Evolutionary conservation across 2,888 invertebrate species (phyloP).

Genomic region (Agrypnus murinus): DNA sequence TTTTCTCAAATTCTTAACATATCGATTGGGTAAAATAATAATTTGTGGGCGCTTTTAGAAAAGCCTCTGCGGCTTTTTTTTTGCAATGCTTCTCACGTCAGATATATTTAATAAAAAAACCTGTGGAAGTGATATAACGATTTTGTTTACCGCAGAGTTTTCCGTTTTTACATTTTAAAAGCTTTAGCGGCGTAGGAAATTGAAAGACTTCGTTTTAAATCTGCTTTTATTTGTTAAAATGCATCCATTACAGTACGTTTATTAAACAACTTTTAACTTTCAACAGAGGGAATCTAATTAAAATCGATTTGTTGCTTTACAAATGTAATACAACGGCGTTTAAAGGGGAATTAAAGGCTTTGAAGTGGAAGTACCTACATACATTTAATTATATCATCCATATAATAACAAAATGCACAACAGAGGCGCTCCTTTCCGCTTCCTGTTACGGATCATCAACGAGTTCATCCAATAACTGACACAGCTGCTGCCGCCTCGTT

Average conservation of each 20-base stretch:
- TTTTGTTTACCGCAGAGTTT: constrained; percentile 38
- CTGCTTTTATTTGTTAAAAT: constrained; percentile 51
- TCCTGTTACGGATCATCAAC: constrained; percentile 54
- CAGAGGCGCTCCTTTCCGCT: constrained; percentile 55
- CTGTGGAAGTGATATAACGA: constrained; percentile 34
- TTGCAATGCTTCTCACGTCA: constrained; percentile 22
- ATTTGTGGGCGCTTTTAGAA: no score
- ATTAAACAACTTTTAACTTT: constrained; percentile 51
- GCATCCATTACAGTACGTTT: constrained; percentile 48
- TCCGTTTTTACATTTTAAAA: constrained; percentile 43
- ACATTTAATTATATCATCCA: constrained; percentile 52
- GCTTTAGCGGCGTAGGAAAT: constrained; percentile 39
- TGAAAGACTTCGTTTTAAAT: constrained; percentile 40
- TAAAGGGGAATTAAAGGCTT: constrained; percentile 51
- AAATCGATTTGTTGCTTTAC: constrained; percentile 47
- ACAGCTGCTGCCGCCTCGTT: constrained; percentile 41
- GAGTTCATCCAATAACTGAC: constrained; percentile 50
- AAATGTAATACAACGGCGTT: constrained; percentile 48
- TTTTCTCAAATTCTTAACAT: no score
- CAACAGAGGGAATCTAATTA: constrained; percentile 48
- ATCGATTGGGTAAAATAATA: no score
- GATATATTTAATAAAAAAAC: constrained; percentile 37
- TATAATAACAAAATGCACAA: constrained; percentile 49
- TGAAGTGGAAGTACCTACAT: constrained; percentile 43
- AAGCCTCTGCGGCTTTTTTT: neutral